Conservation (phyloP, 2,888 invertebrate species). For the Leptothorax acervorum region DNA sequence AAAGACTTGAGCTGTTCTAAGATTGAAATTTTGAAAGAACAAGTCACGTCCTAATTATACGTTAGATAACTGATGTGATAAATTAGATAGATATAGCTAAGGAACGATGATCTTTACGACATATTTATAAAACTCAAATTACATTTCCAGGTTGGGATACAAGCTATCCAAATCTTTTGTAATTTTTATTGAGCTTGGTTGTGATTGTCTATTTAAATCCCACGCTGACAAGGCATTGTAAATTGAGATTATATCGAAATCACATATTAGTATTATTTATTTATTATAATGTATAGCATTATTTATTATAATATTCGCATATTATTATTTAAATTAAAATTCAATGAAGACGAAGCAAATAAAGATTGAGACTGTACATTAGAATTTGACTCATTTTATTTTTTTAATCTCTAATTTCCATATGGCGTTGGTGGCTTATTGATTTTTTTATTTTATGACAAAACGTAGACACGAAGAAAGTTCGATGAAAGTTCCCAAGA, state of each 20-base stretch:
- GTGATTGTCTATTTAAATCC: conserved; percentile 33
- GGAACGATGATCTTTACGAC: neutral
- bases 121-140: conserved; percentile 8
- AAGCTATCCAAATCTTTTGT: neutral
- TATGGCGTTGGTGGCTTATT: neutral
- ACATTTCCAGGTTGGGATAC: neutral
- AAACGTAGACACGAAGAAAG: neutral
- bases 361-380: neutral
- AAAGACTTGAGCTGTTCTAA: neutral
- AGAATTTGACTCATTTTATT: neutral
- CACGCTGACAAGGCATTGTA: conserved; percentile 4
- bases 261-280: neutral
- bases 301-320: neutral
- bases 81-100: neutral
- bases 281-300: neutral
- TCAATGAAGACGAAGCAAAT: neutral
- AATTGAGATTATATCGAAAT: conserved; percentile 18
- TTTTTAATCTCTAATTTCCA: neutral
- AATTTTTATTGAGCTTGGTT: conserved; percentile 21
- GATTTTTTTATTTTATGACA: neutral
- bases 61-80: neutral
- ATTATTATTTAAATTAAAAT: conserved; percentile 5
- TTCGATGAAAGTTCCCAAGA: neutral
- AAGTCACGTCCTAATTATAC: neutral
- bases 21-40: neutral